Conservation (phyloP, 1,140 invertebrate species). For the Prorops nasuta region DNA sequence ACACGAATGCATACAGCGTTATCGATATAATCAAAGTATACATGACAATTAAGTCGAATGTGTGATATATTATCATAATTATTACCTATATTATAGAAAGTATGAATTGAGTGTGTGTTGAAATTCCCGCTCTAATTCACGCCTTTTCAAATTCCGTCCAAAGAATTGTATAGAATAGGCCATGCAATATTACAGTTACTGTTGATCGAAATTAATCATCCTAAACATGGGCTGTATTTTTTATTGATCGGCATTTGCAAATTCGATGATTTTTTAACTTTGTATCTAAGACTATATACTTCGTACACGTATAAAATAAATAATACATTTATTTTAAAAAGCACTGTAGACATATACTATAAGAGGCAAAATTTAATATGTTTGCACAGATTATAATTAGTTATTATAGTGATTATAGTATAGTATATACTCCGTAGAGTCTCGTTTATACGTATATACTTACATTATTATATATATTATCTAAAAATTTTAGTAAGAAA, state of each 20-base stretch:
- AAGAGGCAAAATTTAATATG: too few relatives aligned
- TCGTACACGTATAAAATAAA: background rate
- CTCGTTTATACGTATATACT: too few relatives aligned
- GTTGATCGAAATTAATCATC: too few relatives aligned
- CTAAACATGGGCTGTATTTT: too few relatives aligned
- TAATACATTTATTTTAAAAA: background rate
- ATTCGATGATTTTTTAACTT: background rate
- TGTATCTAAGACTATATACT: background rate
- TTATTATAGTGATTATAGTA: too few relatives aligned
- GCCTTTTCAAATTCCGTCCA: constrained; percentile 21
- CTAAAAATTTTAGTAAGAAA: background rate
- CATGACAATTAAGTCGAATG: background rate
- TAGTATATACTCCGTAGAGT: too few relatives aligned
- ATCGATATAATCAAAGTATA: background rate
- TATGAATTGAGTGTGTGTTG: constrained; percentile 15
- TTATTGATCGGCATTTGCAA: too few relatives aligned
- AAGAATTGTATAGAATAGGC: background rate
- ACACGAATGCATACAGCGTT: background rate
- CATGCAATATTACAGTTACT: background rate
- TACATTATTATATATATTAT: too few relatives aligned
- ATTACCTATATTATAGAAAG: background rate
- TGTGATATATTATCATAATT: background rate
- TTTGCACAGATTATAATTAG: too few relatives aligned
- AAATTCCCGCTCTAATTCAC: constrained; percentile 15
- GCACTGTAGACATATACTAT: background rate